A percentile compares a stretch with the other conserved stretches of the same genome.
phyloP scores from a whole-genome alignment of 2,113 vertebrate species.

The Cephalophus harveyi region DNA sequence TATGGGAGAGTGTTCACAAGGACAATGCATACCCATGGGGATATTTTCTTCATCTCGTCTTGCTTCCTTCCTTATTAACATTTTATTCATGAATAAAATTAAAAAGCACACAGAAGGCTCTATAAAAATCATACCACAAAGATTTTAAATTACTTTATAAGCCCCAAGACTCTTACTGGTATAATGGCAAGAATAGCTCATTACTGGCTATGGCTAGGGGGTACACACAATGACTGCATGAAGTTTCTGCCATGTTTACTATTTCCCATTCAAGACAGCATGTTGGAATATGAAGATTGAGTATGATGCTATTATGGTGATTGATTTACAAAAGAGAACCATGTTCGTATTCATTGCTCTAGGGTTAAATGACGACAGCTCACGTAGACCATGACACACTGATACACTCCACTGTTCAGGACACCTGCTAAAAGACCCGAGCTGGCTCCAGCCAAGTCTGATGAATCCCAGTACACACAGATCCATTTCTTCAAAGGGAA shows the following conservation, averaged over 20 bases:
- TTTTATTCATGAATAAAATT: slow-evolving; percentile 11
- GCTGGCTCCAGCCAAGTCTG: neutral
- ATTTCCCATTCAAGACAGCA: neutral
- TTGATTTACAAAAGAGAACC: neutral
- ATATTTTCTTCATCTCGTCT: neutral
- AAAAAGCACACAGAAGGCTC: slow-evolving; percentile 7
- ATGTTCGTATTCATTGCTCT: rapidly evolving
- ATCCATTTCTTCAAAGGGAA: neutral
- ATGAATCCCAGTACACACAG: neutral
- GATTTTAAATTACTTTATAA: neutral
- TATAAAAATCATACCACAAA: slow-evolving; percentile 37
- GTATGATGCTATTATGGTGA: neutral
- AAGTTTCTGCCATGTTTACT: neutral
- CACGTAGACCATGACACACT: rapidly evolving
- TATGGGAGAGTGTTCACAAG: neutral
- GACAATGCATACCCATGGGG: neutral
- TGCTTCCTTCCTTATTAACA: slow-evolving; percentile 43
- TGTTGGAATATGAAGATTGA: neutral
- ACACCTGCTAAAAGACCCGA: neutral
- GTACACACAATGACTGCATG: rapidly evolving
- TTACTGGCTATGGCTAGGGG: neutral
- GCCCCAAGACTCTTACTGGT: neutral
- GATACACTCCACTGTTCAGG: neutral
- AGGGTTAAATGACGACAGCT: neutral
- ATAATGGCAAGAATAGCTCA: neutral